These are phyloP conservation scores for Dasysyrphus albostriatus DNA, from an alignment of 2,888 invertebrate species.

Conservation along the genomic window DNA sequence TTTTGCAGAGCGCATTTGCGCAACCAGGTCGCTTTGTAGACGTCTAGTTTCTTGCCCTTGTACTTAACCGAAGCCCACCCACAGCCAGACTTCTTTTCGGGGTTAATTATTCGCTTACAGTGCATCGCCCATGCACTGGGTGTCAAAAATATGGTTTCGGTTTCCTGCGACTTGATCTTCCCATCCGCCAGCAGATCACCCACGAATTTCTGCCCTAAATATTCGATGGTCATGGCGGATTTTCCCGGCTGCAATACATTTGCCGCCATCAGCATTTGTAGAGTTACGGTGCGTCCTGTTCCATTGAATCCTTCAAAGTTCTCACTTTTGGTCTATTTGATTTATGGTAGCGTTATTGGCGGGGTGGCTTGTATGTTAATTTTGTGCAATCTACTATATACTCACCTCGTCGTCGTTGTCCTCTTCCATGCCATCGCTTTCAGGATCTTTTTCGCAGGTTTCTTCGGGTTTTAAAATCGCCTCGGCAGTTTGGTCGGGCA, in stretches of 20 bases:
- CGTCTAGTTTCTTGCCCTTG: slow-evolving; percentile 93
- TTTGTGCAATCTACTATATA: slow-evolving; percentile 57
- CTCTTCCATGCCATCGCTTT: slow-evolving; percentile 86
- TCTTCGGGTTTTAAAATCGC: slow-evolving; percentile 64
- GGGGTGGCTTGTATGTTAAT: slow-evolving; percentile 46
- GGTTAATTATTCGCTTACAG: slow-evolving; percentile 95
- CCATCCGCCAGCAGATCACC: slow-evolving; percentile 94
- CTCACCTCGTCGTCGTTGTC: slow-evolving; percentile 85
- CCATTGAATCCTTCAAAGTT: slow-evolving; percentile 83
- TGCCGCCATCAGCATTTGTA: slow-evolving; percentile 93
- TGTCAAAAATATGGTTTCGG: slow-evolving; percentile 93
- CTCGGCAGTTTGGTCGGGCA: slow-evolving; percentile 50
- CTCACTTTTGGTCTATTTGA: slow-evolving; percentile 79
- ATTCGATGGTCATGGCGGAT: slow-evolving; percentile 94
- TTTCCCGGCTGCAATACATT: slow-evolving; percentile 93
- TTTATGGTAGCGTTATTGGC: slow-evolving; percentile 42
- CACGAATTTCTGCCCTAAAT: slow-evolving; percentile 95
- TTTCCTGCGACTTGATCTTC: slow-evolving; percentile 94
- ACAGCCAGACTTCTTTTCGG: slow-evolving; percentile 95
- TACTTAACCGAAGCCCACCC: slow-evolving; percentile 97
- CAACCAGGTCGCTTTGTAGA: slow-evolving; percentile 94
- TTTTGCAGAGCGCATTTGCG: slow-evolving; percentile 88
- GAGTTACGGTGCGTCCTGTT: slow-evolving; percentile 89
- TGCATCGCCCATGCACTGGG: slow-evolving; percentile 97
- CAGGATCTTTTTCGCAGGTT: slow-evolving; percentile 84